Conservation (phyloP, 2,113 vertebrate species). For the Thryonomys swinderianus region DNA sequence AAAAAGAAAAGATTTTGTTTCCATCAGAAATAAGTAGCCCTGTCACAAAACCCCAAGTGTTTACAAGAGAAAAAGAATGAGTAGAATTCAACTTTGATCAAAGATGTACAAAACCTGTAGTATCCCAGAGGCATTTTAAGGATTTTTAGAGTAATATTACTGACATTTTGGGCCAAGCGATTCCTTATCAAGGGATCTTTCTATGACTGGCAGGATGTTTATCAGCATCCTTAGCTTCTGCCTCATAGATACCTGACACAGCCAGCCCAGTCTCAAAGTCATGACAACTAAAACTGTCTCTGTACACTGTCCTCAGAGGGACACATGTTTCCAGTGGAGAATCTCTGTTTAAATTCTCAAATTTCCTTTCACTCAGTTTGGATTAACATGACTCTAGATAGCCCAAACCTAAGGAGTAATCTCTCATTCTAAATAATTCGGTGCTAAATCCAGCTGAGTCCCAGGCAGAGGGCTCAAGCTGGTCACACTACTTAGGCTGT, state of each 20-base stretch:
- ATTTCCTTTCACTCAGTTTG: not conserved
- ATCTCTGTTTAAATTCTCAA: not conserved
- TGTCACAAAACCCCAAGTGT: constrained; percentile 3
- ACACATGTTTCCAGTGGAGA: not conserved
- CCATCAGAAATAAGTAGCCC: not conserved
- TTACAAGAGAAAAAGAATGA: constrained; percentile 51
- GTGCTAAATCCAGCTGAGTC: not conserved
- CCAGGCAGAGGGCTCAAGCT: not conserved
- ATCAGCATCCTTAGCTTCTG: not conserved
- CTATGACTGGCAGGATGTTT: not conserved
- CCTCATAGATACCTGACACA: not conserved
- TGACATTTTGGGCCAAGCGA: not conserved
- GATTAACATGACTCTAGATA: not conserved
- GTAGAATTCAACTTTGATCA: constrained; percentile 67
- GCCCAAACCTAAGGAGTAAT: not conserved
- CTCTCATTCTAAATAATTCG: not conserved
- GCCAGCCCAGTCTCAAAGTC: not conserved
- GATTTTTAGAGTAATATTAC: not conserved
- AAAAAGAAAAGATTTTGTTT: not conserved
- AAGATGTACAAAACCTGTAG: constrained; percentile 53
- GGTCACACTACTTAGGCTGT: not conserved
- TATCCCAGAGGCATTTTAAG: too few relatives aligned
- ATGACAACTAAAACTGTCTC: not conserved
- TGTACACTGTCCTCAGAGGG: fast-evolving
- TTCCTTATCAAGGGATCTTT: fast-evolving